Conservation (phyloP, 2,888 invertebrate species). For the Drosophila leonis region DNA sequence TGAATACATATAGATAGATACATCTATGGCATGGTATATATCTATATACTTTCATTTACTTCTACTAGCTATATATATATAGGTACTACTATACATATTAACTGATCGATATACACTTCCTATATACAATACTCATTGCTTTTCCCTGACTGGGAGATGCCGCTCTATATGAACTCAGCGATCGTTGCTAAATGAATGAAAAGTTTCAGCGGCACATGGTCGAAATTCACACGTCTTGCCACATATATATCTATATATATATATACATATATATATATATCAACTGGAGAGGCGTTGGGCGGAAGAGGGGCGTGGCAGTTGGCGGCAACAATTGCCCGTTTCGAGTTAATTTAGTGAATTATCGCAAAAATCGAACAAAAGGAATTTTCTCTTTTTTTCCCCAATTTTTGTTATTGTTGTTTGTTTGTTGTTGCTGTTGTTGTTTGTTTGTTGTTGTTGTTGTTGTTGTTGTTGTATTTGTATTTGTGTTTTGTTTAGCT, state of each 20-base stretch:
- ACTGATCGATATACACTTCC: background rate
- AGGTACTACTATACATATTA: background rate
- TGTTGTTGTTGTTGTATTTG: constrained; percentile 28
- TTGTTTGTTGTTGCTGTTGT: constrained; percentile 18
- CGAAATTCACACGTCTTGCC: constrained; percentile 42
- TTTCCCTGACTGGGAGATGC: constrained; percentile 30
- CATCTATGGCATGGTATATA: too few relatives aligned
- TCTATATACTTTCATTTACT: too few relatives aligned
- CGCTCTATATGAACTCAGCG: constrained; percentile 23
- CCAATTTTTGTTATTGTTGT: constrained; percentile 22
- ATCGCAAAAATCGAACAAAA: constrained; percentile 59
- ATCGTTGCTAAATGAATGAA: constrained; percentile 24
- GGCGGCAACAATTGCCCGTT: constrained; percentile 45
- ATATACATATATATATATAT: background rate
- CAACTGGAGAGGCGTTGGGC: background rate
- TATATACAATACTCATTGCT: background rate
- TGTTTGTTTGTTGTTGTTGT: constrained; percentile 17
- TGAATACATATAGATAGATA: background rate
- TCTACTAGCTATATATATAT: background rate
- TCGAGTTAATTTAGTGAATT: constrained; percentile 69
- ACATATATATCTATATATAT: background rate
- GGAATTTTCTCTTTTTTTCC: constrained; percentile 17
- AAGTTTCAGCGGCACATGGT: constrained; percentile 47
- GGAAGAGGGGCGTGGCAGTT: constrained; percentile 2
- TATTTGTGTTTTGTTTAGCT: constrained; percentile 74